phyloP scores from a whole-genome alignment of 30 jellyfish, hydroid and myxozoan species.

The Aurelia coerulea region DNA sequence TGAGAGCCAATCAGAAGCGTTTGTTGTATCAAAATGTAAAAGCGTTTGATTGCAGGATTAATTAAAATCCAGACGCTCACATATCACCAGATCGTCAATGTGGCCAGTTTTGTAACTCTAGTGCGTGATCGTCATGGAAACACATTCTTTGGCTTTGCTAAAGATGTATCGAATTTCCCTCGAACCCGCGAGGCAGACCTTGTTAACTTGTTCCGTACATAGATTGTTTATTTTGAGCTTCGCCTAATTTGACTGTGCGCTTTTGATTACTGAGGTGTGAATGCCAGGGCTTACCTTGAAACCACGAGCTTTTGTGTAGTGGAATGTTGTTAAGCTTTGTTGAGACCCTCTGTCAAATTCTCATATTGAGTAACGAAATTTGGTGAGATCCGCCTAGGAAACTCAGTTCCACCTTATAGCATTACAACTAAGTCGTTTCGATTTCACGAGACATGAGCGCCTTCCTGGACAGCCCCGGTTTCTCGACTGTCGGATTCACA shows the following conservation, averaged over 20 bases:
- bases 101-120: constrained; percentile 45
- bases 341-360: constrained; percentile 66
- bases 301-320: constrained; percentile 69
- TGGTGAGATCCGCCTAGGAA: constrained; percentile 35
- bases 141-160: constrained; percentile 51
- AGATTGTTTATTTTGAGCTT: constrained; percentile 72
- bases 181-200: constrained; percentile 70
- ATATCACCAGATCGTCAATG: constrained; percentile 31
- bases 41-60: constrained; percentile 22
- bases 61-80: constrained; percentile 52
- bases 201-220: constrained; percentile 53
- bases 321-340: constrained; percentile 75
- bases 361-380: constrained; percentile 65
- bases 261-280: constrained; percentile 83
- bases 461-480: constrained; percentile 71
- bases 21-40: too few species aligned
- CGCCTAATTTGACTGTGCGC: constrained; percentile 65
- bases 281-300: constrained; percentile 77
- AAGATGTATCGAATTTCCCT: constrained; percentile 59
- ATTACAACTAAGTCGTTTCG: constrained; percentile 67
- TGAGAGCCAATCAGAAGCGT: too few species aligned
- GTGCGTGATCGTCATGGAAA: constrained; percentile 66
- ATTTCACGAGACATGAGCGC: constrained; percentile 71
- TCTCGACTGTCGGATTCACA: constrained; percentile 80
- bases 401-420: constrained; percentile 62